Evolutionary conservation across 2,113 vertebrate species (phyloP), one percentile per base, ranked within the genome.

Genomic region (Carlito syrichta): DNA sequence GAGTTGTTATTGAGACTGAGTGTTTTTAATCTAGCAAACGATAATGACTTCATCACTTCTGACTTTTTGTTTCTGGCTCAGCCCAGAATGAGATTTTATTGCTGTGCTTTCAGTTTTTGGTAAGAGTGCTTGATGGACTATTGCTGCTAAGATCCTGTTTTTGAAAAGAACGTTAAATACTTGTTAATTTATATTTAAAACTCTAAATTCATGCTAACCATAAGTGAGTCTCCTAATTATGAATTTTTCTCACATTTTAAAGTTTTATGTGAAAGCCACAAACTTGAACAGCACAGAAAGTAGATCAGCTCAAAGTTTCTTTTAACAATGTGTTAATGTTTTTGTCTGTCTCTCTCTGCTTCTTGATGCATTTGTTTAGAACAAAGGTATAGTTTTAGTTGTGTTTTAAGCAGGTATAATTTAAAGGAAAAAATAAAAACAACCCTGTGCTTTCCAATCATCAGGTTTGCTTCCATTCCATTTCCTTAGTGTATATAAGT

Each of bases 11-110:
- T 96, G 97, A 97, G 88, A 95, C 95, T 73, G 97, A 98, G 95
- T 97, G 92, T 97, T 96, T 97, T 97, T 97, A 97, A 97, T 97
- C 97, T 93, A 83, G 96, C 69, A 35, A 97, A 94, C 0, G 82
- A 96, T 95, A 95, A 97, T 89, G 93, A 96, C 88, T 96, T 96
- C 88, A 91, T 94, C 96, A 93, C 68, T 91, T 89, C 78, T 96
- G 94, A 97, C 94, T 97, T 58, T 23, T 79, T 87, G 69, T 95
- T 73, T 96, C 82, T 96, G 91, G 73, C 62, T 82, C 63, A 62
- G 82, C 88, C 50, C 3, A 27, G 82, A 91, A 95, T 86, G 90
- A 95, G 93, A 63, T 91, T 97, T 94, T 95, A 97, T 89, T 89
- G 91, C 85, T 86, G 40, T 77, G 66, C 56, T 93, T 96, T 92